Percentiles rank a stretch among this genome's conserved stretches.
Conservation (phyloP, 2,797 vertebrate genomes). For the Pangasius krempfi region DNA sequence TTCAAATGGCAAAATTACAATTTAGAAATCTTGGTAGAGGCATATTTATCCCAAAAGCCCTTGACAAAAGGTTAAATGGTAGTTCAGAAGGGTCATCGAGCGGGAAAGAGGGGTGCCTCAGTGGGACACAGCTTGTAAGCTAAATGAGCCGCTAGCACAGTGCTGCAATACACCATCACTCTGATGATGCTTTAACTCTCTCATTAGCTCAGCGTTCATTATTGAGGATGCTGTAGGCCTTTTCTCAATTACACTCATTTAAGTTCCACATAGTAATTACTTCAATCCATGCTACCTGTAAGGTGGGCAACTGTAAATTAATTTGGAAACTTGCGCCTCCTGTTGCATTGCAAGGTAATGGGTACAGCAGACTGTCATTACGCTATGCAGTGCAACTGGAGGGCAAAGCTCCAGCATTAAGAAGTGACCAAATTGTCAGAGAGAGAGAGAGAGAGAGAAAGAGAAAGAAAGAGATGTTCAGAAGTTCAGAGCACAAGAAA, state of each 20-base stretch:
- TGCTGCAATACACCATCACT: constrained; percentile 71
- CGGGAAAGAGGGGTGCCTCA: constrained; percentile 14
- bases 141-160: constrained; percentile 33
- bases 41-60: constrained; percentile 42
- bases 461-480: constrained; percentile 55
- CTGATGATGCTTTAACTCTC: constrained; percentile 69
- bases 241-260: constrained; percentile 82
- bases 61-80: constrained; percentile 39
- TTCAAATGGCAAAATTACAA: constrained; percentile 10
- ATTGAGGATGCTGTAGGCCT: constrained; percentile 79
- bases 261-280: constrained; percentile 80
- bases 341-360: constrained; percentile 76
- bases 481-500: constrained; percentile 65
- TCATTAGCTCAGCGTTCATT: constrained; percentile 79
- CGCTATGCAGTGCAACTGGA: constrained; percentile 68
- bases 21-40: constrained; percentile 21
- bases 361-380: constrained; percentile 65
- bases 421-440: constrained; percentile 66
- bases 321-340: constrained; percentile 73
- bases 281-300: constrained; percentile 82
- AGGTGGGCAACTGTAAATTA: constrained; percentile 82
- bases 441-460: not conserved
- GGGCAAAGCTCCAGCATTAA: constrained; percentile 67
- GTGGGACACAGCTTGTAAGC: constrained; percentile 30
- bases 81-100: constrained; percentile 21